Percentiles rank a stretch among this genome's conserved stretches.
Conservation (phyloP, 2,113 vertebrate species). For the Fulica atra region DNA sequence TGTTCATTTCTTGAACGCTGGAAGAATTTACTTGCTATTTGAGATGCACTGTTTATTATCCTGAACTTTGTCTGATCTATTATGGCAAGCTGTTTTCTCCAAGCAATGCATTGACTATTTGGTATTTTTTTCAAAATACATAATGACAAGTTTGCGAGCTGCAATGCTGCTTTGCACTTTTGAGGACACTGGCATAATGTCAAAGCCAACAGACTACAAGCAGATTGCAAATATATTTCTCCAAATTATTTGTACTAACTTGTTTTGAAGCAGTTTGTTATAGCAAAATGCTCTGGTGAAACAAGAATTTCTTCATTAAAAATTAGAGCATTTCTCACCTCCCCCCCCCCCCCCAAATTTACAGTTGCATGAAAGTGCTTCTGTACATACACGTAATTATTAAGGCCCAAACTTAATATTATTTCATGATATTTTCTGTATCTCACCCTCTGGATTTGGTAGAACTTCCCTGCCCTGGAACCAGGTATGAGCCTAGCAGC, state of each 20-base stretch:
- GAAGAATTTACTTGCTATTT: background rate
- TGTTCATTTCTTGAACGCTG: background rate
- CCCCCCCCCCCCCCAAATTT: accelerated
- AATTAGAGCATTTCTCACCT: background rate
- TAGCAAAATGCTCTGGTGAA: background rate
- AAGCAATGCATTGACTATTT: background rate
- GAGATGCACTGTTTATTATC: background rate
- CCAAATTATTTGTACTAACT: background rate
- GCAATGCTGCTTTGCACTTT: background rate
- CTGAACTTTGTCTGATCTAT: background rate
- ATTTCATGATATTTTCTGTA: background rate
- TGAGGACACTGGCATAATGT: background rate
- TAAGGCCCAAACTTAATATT: background rate
- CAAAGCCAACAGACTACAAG: background rate
- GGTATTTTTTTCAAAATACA: background rate
- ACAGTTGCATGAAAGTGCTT: background rate
- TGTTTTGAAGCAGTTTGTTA: background rate
- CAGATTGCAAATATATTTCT: background rate
- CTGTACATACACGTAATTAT: background rate
- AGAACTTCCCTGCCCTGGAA: background rate
- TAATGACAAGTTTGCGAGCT: background rate
- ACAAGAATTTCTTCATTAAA: background rate
- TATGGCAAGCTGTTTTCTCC: background rate
- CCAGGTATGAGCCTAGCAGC: background rate
- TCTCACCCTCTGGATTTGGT: background rate